phyloP scores from a whole-genome alignment of 2,888 invertebrate genomes.

The Phyllotreta cruciferae region DNA sequence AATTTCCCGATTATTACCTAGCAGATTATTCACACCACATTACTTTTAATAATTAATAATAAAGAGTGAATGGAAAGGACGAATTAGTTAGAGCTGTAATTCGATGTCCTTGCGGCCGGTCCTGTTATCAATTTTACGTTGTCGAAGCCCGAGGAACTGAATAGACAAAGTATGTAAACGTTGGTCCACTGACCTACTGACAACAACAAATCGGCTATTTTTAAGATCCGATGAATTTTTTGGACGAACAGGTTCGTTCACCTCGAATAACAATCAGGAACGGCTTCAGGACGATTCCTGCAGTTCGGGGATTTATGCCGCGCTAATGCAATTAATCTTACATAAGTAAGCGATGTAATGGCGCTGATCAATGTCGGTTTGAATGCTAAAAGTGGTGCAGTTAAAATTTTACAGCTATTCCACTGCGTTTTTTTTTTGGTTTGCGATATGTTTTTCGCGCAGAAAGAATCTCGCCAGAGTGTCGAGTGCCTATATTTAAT shows the following conservation, averaged over 20 bases:
- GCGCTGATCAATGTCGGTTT: no score
- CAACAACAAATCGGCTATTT: conserved; percentile 50
- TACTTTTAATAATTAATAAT: no score
- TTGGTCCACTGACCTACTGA: conserved; percentile 54
- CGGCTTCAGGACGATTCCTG: conserved; percentile 10
- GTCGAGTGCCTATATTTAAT: conserved; percentile 8
- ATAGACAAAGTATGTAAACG: conserved; percentile 44
- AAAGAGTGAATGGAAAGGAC: no score
- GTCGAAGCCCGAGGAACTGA: conserved; percentile 28
- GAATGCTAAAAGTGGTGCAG: conserved; percentile 33
- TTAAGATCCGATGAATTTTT: conserved; percentile 48
- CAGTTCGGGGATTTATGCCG: no score
- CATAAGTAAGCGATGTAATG: no score
- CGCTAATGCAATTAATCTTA: no score
- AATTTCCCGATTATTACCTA: no score
- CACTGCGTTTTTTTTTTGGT: not conserved
- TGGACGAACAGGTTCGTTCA: conserved; percentile 46
- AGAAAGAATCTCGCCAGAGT: not conserved
- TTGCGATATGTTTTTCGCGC: not conserved
- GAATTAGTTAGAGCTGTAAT: no score
- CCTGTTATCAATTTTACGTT: conserved; percentile 4
- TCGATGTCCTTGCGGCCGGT: not conserved
- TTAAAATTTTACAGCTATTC: not conserved
- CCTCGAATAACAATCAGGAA: conserved; percentile 36
- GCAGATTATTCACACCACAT: no score